Evolutionary conservation across 2,888 invertebrate genomes (phyloP), one percentile per base, ranked within the genome.

Genomic region (Perizoma affinitatum): DNA sequence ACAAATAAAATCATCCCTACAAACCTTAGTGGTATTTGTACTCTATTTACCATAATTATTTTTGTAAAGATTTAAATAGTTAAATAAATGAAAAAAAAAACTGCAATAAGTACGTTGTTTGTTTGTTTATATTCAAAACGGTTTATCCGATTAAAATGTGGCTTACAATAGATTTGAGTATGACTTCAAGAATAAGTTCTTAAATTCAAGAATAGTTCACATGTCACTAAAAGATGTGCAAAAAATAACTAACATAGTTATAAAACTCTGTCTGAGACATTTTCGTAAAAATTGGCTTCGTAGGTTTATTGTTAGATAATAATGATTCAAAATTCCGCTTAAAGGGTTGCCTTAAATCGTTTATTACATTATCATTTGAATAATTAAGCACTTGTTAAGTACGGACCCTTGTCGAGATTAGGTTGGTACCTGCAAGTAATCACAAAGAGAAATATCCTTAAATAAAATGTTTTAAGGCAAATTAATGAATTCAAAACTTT

Each of bases 241-340:
- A 22, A 22, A 22, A 22, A 2, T 22, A 22, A 22, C 22, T 22
- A 22, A 22, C 22, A 22, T 22, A 22, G 22, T 22, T 22, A 22
- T 2, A 22, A 22, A 22, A 22, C 22, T 22, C 3, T 22, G 22
- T 2, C 22, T 22, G 22, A 22, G 3, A 22, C 22, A 22, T 63
- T 60, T 61, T 61, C 56, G 57, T 64, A 52, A 52, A 68, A 68
- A 66, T 68, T 56, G 53, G 50, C 48, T 59, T 53, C 49, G 49
- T 54, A 54, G n/a, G 62, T 65, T 33, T 56, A 57, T 43, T 55
- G 42, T 48, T 48, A 46, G 51, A 52, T n/a, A 42, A 55, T 55
- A 35, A 60, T 53, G 36, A 60, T 43, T 46, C 50, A 54, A 61
- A 62, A 53, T 49, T 42, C 9, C 46, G 34, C 43, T 50, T 22